Base-by-base conservation (phyloP, 2,888 invertebrate species). In the Agriopis leucophaearia region DNA sequence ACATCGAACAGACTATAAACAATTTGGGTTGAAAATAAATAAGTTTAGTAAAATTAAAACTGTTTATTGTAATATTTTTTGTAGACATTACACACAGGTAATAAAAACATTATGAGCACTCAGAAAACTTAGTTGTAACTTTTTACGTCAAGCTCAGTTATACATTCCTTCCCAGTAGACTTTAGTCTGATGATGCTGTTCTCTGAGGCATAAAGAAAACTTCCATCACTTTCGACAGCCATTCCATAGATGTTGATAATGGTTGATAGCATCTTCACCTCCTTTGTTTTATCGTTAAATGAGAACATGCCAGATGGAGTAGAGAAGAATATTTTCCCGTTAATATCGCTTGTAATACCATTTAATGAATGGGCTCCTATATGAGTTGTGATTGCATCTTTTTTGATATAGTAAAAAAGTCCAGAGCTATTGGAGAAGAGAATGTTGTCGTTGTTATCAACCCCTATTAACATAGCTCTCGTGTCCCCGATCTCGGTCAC, bases 341-440 rank as follows among this genome's bases (percentile, higher is more conserved):
- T 61, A 9, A 68, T 66, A 70, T 86, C 85, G 42, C 72, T 65
- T 7, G 81, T 71, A n/a, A 85, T 76, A 8, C 77, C 75, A 59
- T 83, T 85, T 0, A 76, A 61, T 15, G 68, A 62, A 27, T 75
- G 71, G 7, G 78, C 64, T n/a, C 74, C 78, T 13, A 79, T 4
- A 15, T 65, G 15, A 4, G 40, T 8, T 0, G 70, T 65, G 15
- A 48, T 35, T 0, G 35, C 40, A 12, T 52, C 61, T 13, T 27
- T 57, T 68, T 77, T 81, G 1, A 70, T 73, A 15, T 78, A 78
- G 6, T 65, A 52, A 66, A 78, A 87, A 0, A 83, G 57, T 42
- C 87, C 87, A 36, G 84, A 79, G 16, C 82, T 80, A 62, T 87
- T 87, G 0, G 70, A 75, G 64, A 80, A 86, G 35, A 78, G 74